phyloP scores from a whole-genome alignment of 2,113 vertebrate genomes.

The Eurystomus gularis region DNA sequence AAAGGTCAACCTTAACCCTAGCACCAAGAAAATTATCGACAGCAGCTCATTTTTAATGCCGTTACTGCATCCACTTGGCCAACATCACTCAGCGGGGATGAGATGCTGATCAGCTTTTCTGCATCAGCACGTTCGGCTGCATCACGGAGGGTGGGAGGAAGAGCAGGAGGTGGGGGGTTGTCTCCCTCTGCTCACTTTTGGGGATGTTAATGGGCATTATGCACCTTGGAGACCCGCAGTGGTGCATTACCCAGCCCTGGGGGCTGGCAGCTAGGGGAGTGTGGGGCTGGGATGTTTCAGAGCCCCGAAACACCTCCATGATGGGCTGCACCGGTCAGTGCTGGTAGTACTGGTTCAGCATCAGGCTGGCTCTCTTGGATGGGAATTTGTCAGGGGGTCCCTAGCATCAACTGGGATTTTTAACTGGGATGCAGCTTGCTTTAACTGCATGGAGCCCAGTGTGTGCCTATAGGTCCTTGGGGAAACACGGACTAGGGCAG shows the following conservation, averaged over 20 bases:
- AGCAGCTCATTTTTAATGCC: neutral
- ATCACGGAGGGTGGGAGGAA: accelerated
- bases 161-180: accelerated
- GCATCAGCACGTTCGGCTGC: neutral
- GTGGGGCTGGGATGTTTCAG: neutral
- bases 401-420: neutral
- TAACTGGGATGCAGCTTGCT: neutral
- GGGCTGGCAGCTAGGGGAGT: neutral
- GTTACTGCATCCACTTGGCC: neutral
- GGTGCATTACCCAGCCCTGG: neutral
- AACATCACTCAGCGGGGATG: accelerated
- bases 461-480: neutral
- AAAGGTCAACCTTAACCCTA: conserved; percentile 39
- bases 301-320: accelerated
- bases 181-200: neutral
- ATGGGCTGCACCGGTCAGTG: accelerated
- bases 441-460: neutral
- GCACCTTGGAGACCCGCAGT: accelerated
- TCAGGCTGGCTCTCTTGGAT: accelerated
- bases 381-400: neutral
- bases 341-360: neutral
- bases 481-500: neutral
- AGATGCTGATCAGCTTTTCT: neutral
- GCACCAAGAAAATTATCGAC: neutral
- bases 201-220: neutral